A percentile compares a stretch with the other conserved stretches of the same genome.
Conservation (phyloP, 2,888 invertebrate genomes). For the Lomographa bimaculata region DNA sequence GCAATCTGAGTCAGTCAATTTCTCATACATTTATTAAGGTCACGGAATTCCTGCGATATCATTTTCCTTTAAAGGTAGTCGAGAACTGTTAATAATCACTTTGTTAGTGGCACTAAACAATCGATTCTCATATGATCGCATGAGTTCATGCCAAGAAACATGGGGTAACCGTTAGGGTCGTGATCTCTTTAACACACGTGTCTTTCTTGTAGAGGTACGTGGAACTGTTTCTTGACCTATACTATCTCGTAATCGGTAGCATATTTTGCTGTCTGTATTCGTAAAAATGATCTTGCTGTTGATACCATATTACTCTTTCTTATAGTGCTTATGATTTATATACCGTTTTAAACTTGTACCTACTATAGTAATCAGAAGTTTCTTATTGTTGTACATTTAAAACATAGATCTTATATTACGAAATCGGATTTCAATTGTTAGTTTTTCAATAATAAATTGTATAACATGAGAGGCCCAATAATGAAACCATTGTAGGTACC, state of each 20-base stretch:
- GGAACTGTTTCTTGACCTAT: conserved; percentile 25
- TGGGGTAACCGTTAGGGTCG: conserved; percentile 53
- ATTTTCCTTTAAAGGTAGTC: conserved; percentile 32
- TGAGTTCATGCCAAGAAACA: conserved; percentile 41
- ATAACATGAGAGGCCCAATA: conserved; percentile 26
- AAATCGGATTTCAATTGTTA: too few species aligned
- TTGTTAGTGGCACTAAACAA: conserved; percentile 59
- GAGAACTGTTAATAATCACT: conserved; percentile 37
- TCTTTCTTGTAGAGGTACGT: conserved; percentile 36
- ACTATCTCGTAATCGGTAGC: conserved; percentile 15
- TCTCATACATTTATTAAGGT: conserved; percentile 36
- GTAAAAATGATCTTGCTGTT: too few species aligned
- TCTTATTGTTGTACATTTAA: too few species aligned
- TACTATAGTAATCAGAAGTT: too few species aligned
- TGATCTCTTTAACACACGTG: conserved; percentile 58
- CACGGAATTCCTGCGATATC: conserved; percentile 35
- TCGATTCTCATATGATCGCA: conserved; percentile 56
- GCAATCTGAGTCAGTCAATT: conserved; percentile 18
- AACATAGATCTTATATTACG: too few species aligned
- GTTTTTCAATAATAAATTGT: conserved; percentile 13
- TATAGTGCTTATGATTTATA: too few species aligned
- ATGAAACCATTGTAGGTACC: conserved; percentile 30
- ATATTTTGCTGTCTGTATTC: conserved; percentile 4
- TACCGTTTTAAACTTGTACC: too few species aligned
- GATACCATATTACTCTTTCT: too few species aligned